phyloP scores from a whole-genome alignment of 2,113 vertebrate genomes.

The Prolemur simus region DNA sequence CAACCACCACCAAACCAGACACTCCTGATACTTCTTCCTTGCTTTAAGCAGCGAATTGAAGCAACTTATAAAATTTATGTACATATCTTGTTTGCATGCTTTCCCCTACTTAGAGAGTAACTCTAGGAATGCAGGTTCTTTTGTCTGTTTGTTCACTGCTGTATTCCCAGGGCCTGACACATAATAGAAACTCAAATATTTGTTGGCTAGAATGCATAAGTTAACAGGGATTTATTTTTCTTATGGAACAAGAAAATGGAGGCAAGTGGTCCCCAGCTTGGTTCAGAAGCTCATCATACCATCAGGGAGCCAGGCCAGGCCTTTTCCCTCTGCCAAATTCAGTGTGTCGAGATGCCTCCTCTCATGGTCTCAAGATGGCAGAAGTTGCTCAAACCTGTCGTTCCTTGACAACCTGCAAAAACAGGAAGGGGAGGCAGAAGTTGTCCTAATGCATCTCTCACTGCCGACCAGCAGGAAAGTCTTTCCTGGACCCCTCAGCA shows the following conservation, averaged over 20 bases:
- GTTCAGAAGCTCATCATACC: neutral
- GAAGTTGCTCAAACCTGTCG: neutral
- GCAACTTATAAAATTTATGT: accelerated
- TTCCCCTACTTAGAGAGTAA: neutral
- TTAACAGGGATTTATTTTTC: neutral
- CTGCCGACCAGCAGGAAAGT: neutral
- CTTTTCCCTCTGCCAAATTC: neutral
- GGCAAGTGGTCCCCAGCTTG: neutral
- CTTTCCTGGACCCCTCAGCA: neutral
- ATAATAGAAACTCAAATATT: neutral
- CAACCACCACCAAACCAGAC: neutral
- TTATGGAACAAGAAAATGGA: neutral
- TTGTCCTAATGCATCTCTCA: neutral
- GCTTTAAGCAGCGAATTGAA: neutral
- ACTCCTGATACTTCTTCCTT: neutral
- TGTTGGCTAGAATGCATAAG: neutral
- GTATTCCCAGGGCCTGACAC: neutral
- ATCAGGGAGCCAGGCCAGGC: neutral
- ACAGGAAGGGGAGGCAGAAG: neutral
- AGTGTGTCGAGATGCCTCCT: neutral
- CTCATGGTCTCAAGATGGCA: neutral
- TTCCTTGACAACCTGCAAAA: neutral
- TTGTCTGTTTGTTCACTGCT: neutral
- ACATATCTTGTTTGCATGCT: neutral
- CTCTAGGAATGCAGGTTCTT: neutral